Conservation (phyloP, 2,888 invertebrate species). For the Diloba caeruleocephala region DNA sequence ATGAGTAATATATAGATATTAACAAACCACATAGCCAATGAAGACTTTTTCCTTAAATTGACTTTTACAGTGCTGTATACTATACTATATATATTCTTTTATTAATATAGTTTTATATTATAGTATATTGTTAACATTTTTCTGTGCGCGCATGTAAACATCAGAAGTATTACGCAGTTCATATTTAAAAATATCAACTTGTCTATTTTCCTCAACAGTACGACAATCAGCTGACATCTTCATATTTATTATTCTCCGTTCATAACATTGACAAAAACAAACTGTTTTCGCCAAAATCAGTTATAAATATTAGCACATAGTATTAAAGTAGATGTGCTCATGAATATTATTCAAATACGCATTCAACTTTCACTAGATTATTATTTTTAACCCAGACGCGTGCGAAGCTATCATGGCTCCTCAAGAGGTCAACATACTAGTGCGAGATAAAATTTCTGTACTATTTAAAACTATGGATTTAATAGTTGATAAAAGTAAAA, state of each 20-base stretch:
- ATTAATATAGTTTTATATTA: too few species aligned
- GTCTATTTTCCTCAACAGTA: slow-evolving; percentile 25
- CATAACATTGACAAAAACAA: slow-evolving; percentile 4
- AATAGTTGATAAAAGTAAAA: slow-evolving; percentile 20
- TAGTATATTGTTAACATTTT: slow-evolving; percentile 10
- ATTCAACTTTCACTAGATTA: slow-evolving; percentile 61
- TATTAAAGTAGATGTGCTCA: slow-evolving; percentile 8
- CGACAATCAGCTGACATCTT: slow-evolving; percentile 32
- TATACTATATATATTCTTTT: not conserved
- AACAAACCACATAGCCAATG: too few species aligned
- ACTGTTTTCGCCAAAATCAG: slow-evolving; percentile 9
- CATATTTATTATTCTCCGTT: slow-evolving; percentile 9
- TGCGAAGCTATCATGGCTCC: slow-evolving; percentile 48
- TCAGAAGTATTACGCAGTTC: slow-evolving; percentile 29
- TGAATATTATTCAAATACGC: slow-evolving; percentile 39
- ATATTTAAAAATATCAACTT: slow-evolving; percentile 21
- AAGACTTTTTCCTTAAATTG: slow-evolving; percentile 9
- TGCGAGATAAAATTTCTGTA: slow-evolving; percentile 50
- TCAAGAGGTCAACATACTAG: slow-evolving; percentile 59
- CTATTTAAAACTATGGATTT: slow-evolving; percentile 25
- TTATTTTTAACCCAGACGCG: slow-evolving; percentile 54
- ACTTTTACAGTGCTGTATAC: slow-evolving; percentile 3
- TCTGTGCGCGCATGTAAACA: slow-evolving; percentile 25
- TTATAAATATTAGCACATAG: not conserved
- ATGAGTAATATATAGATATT: too few species aligned